Evolutionary conservation across 2,797 vertebrate species (phyloP), one percentile per base, ranked within the genome.

Genomic region (Sparus aurata): DNA sequence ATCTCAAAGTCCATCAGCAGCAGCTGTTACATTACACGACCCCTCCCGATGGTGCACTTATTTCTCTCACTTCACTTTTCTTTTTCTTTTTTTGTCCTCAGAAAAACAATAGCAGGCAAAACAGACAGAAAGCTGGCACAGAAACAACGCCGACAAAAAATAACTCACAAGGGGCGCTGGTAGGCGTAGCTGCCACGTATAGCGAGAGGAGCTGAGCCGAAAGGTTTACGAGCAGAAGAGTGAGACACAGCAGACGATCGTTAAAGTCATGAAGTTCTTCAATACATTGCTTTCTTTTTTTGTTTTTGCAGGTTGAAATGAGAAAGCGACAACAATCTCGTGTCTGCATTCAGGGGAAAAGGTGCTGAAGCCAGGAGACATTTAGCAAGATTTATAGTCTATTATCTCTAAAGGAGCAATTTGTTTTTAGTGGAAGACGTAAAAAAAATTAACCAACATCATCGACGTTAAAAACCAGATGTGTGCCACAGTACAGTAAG

Each of bases 1-100:
- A 81, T 89, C 83, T 75, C 45, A 54, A 67, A 71, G 74, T 81
- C 80, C 74, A 75, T 85, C 84, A 76, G 77, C 58, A 55, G 62
- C 80, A 83, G 79, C 53, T 77, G 74, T 52, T 85, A 64, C 25
- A 53, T 67, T 61, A 69, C 73, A 53, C 8, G 8, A 46, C 66
- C 18, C 22, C 17, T 72, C 17, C 46, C 57, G 55, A 77, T 75
- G 22, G 69, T 55, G 52, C 46, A 25, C 34, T 77, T n/a, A 23
- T 66, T 78, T 46, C 54, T 66, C 43, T 46, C 67, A 20, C 38
- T 58, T 61, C 30, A 55, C 47, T 20, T 47, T 52, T 34, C 34
- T 22, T 25, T 22, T 25, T 23, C 1, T 1, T 3, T 38, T 38
- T 38, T 2, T 38, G 34, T 38, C 7, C 27, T 38, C 20, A 47